Evolutionary conservation across 2,113 vertebrate species (phyloP), one percentile per base, ranked within the genome.

Genomic region (Electrona antarctica): DNA sequence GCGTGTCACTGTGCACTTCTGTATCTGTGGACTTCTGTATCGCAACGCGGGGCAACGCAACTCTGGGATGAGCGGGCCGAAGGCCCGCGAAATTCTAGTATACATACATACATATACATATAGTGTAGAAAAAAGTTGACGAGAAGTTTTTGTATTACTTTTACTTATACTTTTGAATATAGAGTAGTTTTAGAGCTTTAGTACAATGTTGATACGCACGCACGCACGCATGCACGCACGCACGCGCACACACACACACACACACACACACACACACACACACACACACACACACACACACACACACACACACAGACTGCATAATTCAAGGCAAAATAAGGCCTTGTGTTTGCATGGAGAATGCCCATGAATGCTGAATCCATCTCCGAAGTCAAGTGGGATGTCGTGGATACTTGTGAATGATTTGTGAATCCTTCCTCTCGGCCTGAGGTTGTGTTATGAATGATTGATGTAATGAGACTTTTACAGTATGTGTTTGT

Each of bases 271-370:
- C 1, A 5, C 13, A 8, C 13, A 62, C n/a, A 14, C 72, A 72
- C 15, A 10, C 57, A 33, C 21, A 29, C 21, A 33, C 57, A 10
- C 21, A 7, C 15, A 14, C 15, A 7, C 60, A 28, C 7, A 29
- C 6, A 60, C 29, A 13, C 29, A 41, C 58, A 60, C 58, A 60
- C 58, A 60, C 33, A 61, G 21, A 21, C 33, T 68, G 72, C 3
- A 73, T 65, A 41, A 77, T 81, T 74, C 13, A 72, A 15, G 49
- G 12, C 60, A 71, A 58, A 62, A 51, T 13, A 65, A 73, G 12
- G 66, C 46, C 10, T 57, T 6, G 48, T 51, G 15, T 62, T 13
- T 62, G 29, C n/a, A 41, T 47, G 54, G 21, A 51, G 46, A 60
- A 69, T 67, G 11, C 21, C 0, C 11, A 67, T 59, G n/a, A 67